These are phyloP conservation scores for Takifugu rubripes DNA, from an alignment of 2,797 vertebrate species.

Conservation along the genomic window DNA sequence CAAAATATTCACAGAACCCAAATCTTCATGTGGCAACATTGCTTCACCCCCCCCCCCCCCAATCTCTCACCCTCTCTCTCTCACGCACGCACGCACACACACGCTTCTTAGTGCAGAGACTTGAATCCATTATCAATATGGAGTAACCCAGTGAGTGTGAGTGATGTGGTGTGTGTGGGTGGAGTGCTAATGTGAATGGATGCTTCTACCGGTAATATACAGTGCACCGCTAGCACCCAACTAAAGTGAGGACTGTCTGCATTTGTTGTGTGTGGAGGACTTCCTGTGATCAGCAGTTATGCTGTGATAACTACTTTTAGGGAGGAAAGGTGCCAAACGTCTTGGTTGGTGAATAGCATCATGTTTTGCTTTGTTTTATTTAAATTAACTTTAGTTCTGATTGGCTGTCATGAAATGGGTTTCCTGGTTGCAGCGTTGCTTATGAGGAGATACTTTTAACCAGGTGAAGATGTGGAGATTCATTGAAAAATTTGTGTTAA, in stretches of 20 bases:
- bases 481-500: too few species aligned
- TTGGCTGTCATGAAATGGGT: too few species aligned
- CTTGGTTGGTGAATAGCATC: conserved; percentile 15
- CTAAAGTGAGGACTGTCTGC: conserved; percentile 61
- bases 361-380: conserved; percentile 15
- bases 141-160: conserved; percentile 45
- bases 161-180: conserved; percentile 56
- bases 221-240: conserved; percentile 50
- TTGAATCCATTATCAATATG: conserved; percentile 53
- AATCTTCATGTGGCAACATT: conserved; percentile 12
- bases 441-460: too few species aligned
- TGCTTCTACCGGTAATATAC: conserved; percentile 53
- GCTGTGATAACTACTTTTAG: conserved; percentile 57
- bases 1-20: conserved; percentile 19
- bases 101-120: conserved; percentile 43
- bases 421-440: too few species aligned
- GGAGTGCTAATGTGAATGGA: conserved; percentile 66
- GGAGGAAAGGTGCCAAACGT: conserved; percentile 12
- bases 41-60: background rate
- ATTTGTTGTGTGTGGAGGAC: conserved; percentile 51
- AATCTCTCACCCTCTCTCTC: conserved; percentile 2
- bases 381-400: too few species aligned
- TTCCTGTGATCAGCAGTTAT: conserved; percentile 61
- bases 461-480: too few species aligned
- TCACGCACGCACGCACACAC: conserved; percentile 8